Base-by-base conservation (phyloP, 2,888 invertebrate species). In the Julus scanicus region DNA sequence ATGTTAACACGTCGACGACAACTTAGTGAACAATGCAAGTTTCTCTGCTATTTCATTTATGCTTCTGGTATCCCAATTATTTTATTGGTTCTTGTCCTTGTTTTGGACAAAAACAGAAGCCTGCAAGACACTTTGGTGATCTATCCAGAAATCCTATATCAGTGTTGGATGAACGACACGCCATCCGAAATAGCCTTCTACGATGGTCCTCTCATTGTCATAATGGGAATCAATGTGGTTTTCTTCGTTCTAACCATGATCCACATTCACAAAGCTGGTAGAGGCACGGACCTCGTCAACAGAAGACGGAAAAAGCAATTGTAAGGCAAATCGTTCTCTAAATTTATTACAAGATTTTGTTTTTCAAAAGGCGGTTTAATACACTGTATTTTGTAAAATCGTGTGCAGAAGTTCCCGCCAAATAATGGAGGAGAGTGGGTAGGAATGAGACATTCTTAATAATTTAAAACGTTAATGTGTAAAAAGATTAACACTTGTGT, bases 181-280 rank as follows among this genome's bases (percentile, higher is more conserved):
- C 6, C 17, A 17, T 49, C 89, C 29, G n/a, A 39, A 20, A 17
- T 80, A 9, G 15, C 86, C 13, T 87, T 87, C 49, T 37, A 87
- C 48, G 87, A 89, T 40, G 88, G 87, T 3, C 88, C 88, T 0
- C 84, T 86, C 13, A 83, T 85, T 0, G 37, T 63, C 9, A 53
- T 89, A 48, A 17, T 88, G n/a, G 48, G 40, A 20, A n/a, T 48
- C 63, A 88, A 88, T 85, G n/a, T 87, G 6, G 15, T 89, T 17
- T 89, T 88, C 85, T 89, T 84, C 85, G 48, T 86, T 15, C 13
- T 89, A 57, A 89, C 89, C 6, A 87, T 88, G 6, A 29, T 20
- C 20, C 88, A 84, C 29, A 44, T 89, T 37, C 48, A 84, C 15
- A 37, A 71, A 11, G 53, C 86, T 8, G 48, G 88, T 20, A 57